These are phyloP conservation scores for Sebastes nivosus DNA, from an alignment of 2,797 vertebrate genomes.

Conservation along the genomic window DNA sequence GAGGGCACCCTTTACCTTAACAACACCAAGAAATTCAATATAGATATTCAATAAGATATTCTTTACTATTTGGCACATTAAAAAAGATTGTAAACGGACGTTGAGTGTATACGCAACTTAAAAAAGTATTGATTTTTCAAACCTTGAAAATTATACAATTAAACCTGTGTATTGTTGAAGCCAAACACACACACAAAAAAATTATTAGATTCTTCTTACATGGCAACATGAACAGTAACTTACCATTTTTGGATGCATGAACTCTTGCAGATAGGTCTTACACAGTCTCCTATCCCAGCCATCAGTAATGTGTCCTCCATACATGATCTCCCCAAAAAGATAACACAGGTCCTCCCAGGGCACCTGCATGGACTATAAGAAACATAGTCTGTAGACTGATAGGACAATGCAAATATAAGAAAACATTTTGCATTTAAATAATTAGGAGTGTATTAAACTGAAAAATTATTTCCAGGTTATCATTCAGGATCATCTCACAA, in stretches of 20 bases:
- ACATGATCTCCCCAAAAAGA: constrained; percentile 88
- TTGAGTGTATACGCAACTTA: neutral
- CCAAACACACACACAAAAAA: neutral
- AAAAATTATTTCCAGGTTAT: neutral
- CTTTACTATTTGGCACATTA: neutral
- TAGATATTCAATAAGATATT: too few species aligned
- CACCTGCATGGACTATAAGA: constrained; percentile 74
- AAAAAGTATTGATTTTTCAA: neutral
- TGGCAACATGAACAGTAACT: constrained; percentile 21
- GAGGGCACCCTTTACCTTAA: constrained; percentile 72
- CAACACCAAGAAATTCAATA: neutral
- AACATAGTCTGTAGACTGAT: neutral
- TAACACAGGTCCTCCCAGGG: constrained; percentile 86
- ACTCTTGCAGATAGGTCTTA: constrained; percentile 83
- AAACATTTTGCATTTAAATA: neutral
- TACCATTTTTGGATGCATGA: constrained; percentile 86
- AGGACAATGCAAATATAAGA: neutral
- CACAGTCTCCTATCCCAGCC: constrained; percentile 86
- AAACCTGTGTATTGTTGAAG: neutral
- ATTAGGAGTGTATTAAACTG: neutral
- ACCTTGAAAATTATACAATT: neutral
- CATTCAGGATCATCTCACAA: neutral
- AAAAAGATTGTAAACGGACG: neutral
- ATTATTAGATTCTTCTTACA: neutral
- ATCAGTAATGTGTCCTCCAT: constrained; percentile 85